Conservation (phyloP, 2,113 vertebrate genomes). For the Bos taurus region DNA sequence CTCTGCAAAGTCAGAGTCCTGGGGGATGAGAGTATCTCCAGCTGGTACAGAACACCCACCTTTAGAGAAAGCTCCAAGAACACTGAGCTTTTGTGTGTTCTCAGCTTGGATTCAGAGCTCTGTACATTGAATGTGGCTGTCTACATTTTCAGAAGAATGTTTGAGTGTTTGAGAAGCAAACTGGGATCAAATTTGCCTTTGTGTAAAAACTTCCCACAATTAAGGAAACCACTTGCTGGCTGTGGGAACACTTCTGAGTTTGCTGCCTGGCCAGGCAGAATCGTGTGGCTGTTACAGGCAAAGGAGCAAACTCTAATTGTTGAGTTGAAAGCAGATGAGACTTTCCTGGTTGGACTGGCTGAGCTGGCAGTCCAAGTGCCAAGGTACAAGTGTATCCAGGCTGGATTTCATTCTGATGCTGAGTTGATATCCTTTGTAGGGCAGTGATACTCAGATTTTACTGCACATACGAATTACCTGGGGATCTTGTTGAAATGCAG, state of each 20-base stretch:
- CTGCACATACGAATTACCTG: rapidly evolving
- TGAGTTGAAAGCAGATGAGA: neutral
- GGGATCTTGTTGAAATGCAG: neutral
- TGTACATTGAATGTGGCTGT: neutral
- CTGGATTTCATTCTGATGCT: neutral
- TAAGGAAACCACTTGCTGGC: rapidly evolving
- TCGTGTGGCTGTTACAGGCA: neutral
- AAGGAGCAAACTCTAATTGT: neutral
- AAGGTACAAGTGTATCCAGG: neutral
- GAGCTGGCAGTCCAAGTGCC: neutral
- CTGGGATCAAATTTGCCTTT: neutral
- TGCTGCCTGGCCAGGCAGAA: neutral
- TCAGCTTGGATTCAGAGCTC: neutral
- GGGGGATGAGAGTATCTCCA: neutral
- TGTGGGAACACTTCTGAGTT: neutral
- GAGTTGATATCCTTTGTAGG: neutral
- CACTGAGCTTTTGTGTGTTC: neutral
- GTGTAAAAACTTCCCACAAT: neutral
- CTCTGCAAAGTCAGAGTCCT: neutral
- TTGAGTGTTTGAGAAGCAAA: neutral
- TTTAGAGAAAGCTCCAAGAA: neutral
- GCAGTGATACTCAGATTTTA: neutral
- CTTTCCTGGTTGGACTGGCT: neutral
- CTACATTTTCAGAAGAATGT: neutral
- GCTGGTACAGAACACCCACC: neutral